A percentile compares a stretch with the other conserved stretches of the same genome.
phyloP scores from a whole-genome alignment of 1,140 invertebrate species.

The Euborellia annulipes region DNA sequence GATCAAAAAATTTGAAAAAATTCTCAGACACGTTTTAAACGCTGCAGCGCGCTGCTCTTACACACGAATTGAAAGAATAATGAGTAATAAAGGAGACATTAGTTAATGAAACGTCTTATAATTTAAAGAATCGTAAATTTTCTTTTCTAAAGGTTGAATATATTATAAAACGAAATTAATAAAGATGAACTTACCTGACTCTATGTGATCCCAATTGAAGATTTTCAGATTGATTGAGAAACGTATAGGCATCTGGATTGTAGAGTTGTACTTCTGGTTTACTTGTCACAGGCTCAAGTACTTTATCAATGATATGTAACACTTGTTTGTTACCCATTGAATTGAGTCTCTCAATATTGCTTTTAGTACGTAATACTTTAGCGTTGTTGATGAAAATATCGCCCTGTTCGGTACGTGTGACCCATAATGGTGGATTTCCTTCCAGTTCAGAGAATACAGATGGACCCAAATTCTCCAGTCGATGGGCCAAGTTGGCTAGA shows the following conservation, averaged over 20 bases:
- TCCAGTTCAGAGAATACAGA: constrained; percentile 54
- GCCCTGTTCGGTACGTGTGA: constrained; percentile 48
- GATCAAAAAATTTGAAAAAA: too few relatives aligned
- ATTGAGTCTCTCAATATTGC: constrained; percentile 44
- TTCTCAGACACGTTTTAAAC: too few relatives aligned
- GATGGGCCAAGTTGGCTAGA: constrained; percentile 53
- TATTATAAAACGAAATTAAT: too few relatives aligned
- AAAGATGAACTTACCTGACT: constrained; percentile 33
- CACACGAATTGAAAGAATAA: too few relatives aligned
- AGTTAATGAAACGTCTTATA: too few relatives aligned
- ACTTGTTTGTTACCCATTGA: constrained; percentile 49
- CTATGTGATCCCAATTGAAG: constrained; percentile 46
- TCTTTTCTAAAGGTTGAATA: too few relatives aligned
- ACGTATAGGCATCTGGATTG: constrained; percentile 62
- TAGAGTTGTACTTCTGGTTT: constrained; percentile 40
- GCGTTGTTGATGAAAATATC: constrained; percentile 71
- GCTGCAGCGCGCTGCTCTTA: too few relatives aligned
- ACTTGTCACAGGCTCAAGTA: constrained; percentile 50
- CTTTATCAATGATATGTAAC: constrained; percentile 65
- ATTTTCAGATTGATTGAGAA: constrained; percentile 55
- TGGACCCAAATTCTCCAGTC: constrained; percentile 42
- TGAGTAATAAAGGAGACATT: too few relatives aligned
- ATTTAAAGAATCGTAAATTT: too few relatives aligned
- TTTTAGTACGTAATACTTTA: constrained; percentile 43
- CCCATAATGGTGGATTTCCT: constrained; percentile 67